Conservation (phyloP, 1,140 invertebrate genomes). For the Drosophila novamexicana region DNA sequence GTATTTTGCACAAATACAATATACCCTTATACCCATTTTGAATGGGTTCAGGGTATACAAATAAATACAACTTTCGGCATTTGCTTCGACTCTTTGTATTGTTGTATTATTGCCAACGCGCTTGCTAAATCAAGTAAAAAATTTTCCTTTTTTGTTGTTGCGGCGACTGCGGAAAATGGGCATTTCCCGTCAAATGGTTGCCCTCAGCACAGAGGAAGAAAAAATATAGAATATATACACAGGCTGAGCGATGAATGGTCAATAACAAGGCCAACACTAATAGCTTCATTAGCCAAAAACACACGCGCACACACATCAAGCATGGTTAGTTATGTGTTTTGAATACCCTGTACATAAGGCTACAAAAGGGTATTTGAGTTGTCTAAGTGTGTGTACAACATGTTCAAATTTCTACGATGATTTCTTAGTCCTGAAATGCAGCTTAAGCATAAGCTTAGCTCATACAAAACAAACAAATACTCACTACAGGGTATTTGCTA, state of each 20-base stretch:
- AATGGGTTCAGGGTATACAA: too few species aligned
- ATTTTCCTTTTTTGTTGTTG: conserved; percentile 40
- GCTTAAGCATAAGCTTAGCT: too few species aligned
- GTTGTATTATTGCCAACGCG: background rate
- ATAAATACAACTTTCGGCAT: conserved; percentile 12
- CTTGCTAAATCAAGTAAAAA: conserved; percentile 68
- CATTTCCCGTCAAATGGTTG: conserved; percentile 42
- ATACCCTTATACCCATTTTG: too few species aligned
- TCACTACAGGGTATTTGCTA: too few species aligned
- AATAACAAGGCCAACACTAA: conserved; percentile 64
- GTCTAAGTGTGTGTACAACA: background rate
- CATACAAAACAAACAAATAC: too few species aligned
- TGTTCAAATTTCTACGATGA: too few species aligned
- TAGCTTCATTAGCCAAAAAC: conserved; percentile 68
- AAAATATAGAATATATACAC: conserved; percentile 13
- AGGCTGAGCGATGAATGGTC: conserved; percentile 39
- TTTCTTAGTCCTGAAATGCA: too few species aligned
- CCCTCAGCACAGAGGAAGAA: background rate
- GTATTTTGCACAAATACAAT: too few species aligned
- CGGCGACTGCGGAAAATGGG: conserved; percentile 57
- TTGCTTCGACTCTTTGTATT: conserved; percentile 30
- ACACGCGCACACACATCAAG: conserved; percentile 9
- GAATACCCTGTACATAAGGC: background rate
- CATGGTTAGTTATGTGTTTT: conserved; percentile 10
- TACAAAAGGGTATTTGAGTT: background rate